Evolutionary conservation across 2,888 invertebrate genomes (phyloP), one percentile per base, ranked within the genome.

Genomic region (Diloba caeruleocephala): DNA sequence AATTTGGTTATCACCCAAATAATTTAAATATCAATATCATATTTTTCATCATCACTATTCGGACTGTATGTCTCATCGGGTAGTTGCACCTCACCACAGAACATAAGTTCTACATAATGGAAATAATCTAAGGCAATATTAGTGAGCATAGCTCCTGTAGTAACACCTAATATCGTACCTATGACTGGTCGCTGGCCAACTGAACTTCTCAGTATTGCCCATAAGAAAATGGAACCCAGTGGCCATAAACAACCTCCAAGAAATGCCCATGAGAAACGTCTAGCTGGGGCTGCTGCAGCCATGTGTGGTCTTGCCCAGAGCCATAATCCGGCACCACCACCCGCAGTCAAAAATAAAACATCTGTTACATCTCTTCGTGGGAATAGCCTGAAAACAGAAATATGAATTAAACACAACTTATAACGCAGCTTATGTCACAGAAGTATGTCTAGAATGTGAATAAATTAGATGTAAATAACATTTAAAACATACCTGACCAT

Each of bases 171-270:
- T 25, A 95, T 71, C 21, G 96, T 95, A 66, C 96, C 95, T 15
- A 96, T 73, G 3, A 95, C 84, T 31, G 96, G 95, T 81, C 95
- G 95, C 65, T 96, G 94, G 0, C 97, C 97, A 34, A 98, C 91
- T 26, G 97, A 93, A 68, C 96, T 96, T 79, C 98, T 95, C 29
- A 97, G 89, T 26, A 98, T 96, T 6, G 98, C 98, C 97, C 98
- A 98, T 60, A 97, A 90, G 50, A 98, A 94, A 36, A 98, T 96
- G 0, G 98, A 98, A 9, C 98, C 98, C 80, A 98, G 95, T 64
- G 97, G 97, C 94, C 98, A 97, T 14, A 98, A 94, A 7, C 97
- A 94, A 33, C 97, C 96, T 42, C 97, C 97, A 53, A 96, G 78
- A 60, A 95, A 97, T 94, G 96, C 97, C 93, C 96, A 97, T 21